Conservation (phyloP, 2,888 invertebrate species). For the Drosophila acutilabella region DNA sequence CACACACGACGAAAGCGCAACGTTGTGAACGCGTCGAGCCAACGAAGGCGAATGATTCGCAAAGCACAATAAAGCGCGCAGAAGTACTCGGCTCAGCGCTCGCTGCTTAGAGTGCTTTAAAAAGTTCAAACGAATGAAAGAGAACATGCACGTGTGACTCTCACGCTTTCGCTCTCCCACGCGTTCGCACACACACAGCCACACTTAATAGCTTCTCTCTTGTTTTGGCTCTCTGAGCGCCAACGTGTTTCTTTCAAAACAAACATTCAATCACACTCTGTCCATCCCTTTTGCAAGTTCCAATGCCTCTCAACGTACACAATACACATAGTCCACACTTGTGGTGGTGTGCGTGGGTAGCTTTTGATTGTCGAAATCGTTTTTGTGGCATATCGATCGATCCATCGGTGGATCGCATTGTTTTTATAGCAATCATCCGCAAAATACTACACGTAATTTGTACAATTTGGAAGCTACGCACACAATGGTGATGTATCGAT, state of each 20-base stretch:
- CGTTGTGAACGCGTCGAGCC: conserved; percentile 68
- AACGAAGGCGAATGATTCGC: conserved; percentile 64
- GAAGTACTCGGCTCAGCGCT: conserved; percentile 59
- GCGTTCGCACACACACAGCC: conserved; percentile 9
- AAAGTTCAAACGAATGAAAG: background rate
- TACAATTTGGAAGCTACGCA: conserved; percentile 43
- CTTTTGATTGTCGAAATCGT: conserved; percentile 52
- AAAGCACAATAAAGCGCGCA: conserved; percentile 50
- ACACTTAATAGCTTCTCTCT: conserved; percentile 1
- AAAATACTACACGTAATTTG: conserved; percentile 24
- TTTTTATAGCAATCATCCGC: conserved; percentile 34
- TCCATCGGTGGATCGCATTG: conserved; percentile 17
- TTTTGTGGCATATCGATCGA: conserved; percentile 19
- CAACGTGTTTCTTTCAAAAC: conserved; percentile 56
- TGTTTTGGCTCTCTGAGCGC: conserved; percentile 1
- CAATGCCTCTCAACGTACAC: conserved; percentile 14
- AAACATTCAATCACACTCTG: conserved; percentile 66
- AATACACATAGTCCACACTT: conserved; percentile 3
- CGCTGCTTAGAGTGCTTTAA: background rate
- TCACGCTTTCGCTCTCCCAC: conserved; percentile 18
- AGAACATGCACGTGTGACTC: conserved; percentile 39
- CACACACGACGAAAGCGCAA: conserved; percentile 58
- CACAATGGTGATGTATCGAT: conserved; percentile 33
- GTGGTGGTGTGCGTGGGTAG: conserved; percentile 55
- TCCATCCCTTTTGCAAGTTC: conserved; percentile 12